Base-by-base conservation (phyloP, 2,888 invertebrate species). In the Trissolcus brochymenae region DNA sequence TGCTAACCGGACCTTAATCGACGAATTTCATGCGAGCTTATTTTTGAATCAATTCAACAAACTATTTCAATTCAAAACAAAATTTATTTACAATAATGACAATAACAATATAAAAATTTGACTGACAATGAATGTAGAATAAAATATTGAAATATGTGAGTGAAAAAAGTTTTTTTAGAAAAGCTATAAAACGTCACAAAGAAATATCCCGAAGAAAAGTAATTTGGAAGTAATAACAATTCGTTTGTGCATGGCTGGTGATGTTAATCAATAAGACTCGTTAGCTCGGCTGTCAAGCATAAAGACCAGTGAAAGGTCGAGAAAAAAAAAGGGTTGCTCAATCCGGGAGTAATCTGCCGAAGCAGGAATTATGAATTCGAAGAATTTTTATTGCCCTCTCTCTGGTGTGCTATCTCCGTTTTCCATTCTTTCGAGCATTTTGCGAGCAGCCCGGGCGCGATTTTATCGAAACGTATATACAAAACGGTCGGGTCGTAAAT, bases 201-300 rank as follows among this genome's bases (percentile, higher is more conserved):
- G 6, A 16, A 40, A 56, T 29, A 17, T n/a, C 6, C 4, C 43
- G 21, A 35, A 43, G 40, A 19, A 21, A 55, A 64, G 59, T 29
- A 65, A 73, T 73, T 66, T 55, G 17, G 54, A 61, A 66, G 66
- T 14, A 55, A 61, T 67, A 74, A 74, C 73, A 74, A 67, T 67
- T 29, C 66, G 66, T 56, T 67, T 67, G 67, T 67, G 53, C 56
- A 57, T 74, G 57, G 25, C 35, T 54, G 16, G 35, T 59, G 57
- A 57, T 75, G 57, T 68, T 67, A 64, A 75, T 75, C 74, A 67
- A 75, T 67, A 75, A 66, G 62, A 62, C 68, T 75, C 68, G 74
- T 75, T 75, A 75, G 68, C 54, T 50, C 11, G 40, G 64, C 59
- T 68, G 74, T 75, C 74, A 62, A 75, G 74, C 68, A 9, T 68